Evolutionary conservation across 2,888 invertebrate species (phyloP).

Genomic region (Drosophila lutescens): DNA sequence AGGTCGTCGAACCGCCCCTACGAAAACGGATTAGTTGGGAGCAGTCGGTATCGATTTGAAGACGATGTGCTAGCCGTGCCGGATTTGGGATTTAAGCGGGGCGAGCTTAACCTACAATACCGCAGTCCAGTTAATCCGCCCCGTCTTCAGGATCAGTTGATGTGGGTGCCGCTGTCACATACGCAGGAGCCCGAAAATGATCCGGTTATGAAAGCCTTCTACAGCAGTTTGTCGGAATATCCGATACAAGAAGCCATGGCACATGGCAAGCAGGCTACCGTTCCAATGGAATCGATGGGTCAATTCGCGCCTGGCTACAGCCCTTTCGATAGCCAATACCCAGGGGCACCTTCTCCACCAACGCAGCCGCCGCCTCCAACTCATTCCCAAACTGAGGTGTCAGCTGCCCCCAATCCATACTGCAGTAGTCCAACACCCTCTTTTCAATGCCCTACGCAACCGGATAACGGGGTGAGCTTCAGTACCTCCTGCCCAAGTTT

Average conservation of each 20-base stretch:
- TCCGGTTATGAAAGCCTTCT: conserved; percentile 75
- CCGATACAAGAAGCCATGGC: background rate
- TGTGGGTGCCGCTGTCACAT: conserved; percentile 41
- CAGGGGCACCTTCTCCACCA: conserved; percentile 2
- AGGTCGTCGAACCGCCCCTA: conserved; percentile 26
- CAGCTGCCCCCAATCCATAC: conserved; percentile 9
- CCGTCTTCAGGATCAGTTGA: conserved; percentile 23
- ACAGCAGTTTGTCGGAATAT: conserved; percentile 48
- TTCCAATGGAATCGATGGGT: conserved; percentile 13
- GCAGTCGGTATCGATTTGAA: conserved; percentile 45
- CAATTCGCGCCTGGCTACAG: conserved; percentile 26
- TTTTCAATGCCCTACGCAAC: conserved; percentile 28
- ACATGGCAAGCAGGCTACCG: too few species aligned
- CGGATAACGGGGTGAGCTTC: conserved; percentile 36
- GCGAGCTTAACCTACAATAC: conserved; percentile 53
- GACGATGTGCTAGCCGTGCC: conserved; percentile 56
- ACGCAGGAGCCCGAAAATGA: conserved; percentile 57
- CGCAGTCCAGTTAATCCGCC: conserved; percentile 14
- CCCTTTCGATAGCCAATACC: background rate
- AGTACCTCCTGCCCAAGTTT: conserved; percentile 58
- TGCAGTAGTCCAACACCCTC: background rate
- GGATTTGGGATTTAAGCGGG: conserved; percentile 46
- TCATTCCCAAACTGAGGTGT: conserved; percentile 1
- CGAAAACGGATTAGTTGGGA: conserved; percentile 16
- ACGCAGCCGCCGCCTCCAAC: conserved; percentile 10